Evolutionary conservation across 2,888 invertebrate species (phyloP), one percentile per base, ranked within the genome.

Genomic region (Sinhomidia bicolor): DNA sequence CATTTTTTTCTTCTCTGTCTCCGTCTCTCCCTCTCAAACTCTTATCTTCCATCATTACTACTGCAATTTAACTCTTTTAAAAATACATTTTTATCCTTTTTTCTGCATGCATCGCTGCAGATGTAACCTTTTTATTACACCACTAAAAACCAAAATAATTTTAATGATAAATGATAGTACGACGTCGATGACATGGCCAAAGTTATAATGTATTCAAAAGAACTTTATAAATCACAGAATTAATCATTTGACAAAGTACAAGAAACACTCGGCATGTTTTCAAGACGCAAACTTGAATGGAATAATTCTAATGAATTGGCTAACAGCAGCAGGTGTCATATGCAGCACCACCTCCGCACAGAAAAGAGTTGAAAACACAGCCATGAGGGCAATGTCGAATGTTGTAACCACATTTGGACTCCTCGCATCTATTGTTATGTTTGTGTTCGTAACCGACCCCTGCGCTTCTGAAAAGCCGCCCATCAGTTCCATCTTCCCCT

Each of bases 321-420:
- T 79, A 90, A 79, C 90, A 90, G 57, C 90, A 90, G 88, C 90
- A 90, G 26, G 87, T 87, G 57, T 90, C 90, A 41, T 90, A 90
- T 0, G 65, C 51, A 78, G 88, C 81, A 41, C 89, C 89, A 1
- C 88, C 88, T 26, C 90, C 89, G 68, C 90, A 90, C 5, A 29
- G 47, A n/a, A 90, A 85, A 6, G 88, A 89, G 44, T 89, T 90
- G 71, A 90, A 90, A 32, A 89, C 90, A 82, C 90, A 90, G 9
- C 90, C 90, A 57, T 90, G 90, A 17, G 90, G 90, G 86, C 90
- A 90, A 71, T 90, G 90, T 44, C 90, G 71, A 47, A 90, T 90
- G 32, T 90, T 90, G 82, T 90, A 90, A 10, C 90, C 90, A 78
- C 90, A 90, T 26, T 89, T 89, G 23, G 89, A 89, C 60, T 90